Evolutionary conservation across 2,113 vertebrate species (phyloP), one percentile per base, ranked within the genome.

Genomic region (Thamnophis sirtalis): DNA sequence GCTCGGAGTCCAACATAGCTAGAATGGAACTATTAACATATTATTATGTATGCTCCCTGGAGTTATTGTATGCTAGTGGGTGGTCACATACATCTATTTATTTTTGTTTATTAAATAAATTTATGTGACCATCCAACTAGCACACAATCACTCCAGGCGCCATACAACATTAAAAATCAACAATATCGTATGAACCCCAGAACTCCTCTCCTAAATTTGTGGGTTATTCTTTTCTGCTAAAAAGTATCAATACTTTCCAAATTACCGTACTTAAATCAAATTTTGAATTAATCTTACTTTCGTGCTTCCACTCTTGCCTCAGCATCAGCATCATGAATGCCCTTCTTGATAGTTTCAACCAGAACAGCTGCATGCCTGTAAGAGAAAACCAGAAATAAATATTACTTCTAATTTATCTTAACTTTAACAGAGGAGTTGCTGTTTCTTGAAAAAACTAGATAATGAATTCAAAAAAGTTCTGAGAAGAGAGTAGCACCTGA

Each of bases 301-400:
- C 99, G 98, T 94, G 99, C 99, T 93, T 99, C 99, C 87, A 98
- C 98, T 98, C 99, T 98, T 96, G 98, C 99, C 95, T 99, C 99
- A 4, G 99, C 98, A 97, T 99, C 99, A 5, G 99, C 98, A 96
- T 99, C 99, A 96, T 98, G 98, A 96, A 99, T 98, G 95, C 99
- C 99, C 94, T 99, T 99, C 97, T 99, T 99, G 96, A 99, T 99
- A 87, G 99, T 99, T 95, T 99, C 99, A 93, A 99, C 98, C 95
- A 99, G 95, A 95, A 99, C 99, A 24, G 98, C 97, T 80, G 98
- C 98, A 90, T 99, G 99, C 96, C 99, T 99, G 95, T 13, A 95
- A 95, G 53, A 94, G 5, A 63, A 60, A 86, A 63, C 2, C 10
- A 28, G 38, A 84, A 33, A 24, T 26, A 38, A 85, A 22, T 19